Evolutionary conservation across 92 coral and sea anemone genomes (phyloP), one percentile per base, ranked within the genome.

Genomic region (Paramuricea clavata): DNA sequence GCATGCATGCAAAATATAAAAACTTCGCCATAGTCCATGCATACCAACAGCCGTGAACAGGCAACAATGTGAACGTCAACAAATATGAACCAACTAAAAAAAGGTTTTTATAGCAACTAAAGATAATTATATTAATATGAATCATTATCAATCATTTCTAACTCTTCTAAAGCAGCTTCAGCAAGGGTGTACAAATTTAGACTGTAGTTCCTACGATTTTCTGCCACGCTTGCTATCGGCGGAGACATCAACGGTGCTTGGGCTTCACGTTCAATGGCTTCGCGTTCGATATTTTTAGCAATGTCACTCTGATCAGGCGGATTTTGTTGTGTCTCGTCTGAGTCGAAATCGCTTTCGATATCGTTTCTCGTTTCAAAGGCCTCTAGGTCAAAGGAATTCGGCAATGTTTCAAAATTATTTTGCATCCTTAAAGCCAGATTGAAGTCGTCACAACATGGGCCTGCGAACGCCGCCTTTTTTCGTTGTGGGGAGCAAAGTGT

Each of bases 1-100:
- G 88, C 74, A 17, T 85, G 74, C 41, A 77, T 85, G 25, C 88
- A 71, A 82, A 43, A n/a, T n/a, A n/a, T n/a, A n/a, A n/a, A n/a
- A n/a, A n/a, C n/a, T n/a, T n/a, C n/a, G n/a, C n/a, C n/a, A n/a
- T n/a, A n/a, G n/a, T n/a, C n/a, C n/a, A n/a, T n/a, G n/a, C n/a
- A n/a, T n/a, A n/a, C n/a, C n/a, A n/a, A n/a, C n/a, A n/a, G n/a
- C n/a, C n/a, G n/a, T n/a, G n/a, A n/a, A n/a, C n/a, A n/a, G n/a
- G n/a, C n/a, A n/a, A n/a, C n/a, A n/a, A 54, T 13, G 25, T 54
- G 5, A 54, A 54, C 23, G 25, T 54, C 25, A 54, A 57, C 25
- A 57, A 57, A 57, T n/a, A n/a, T n/a, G n/a, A n/a, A n/a, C n/a
- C n/a, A n/a, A n/a, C n/a, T n/a, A n/a, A n/a, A n/a, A n/a, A n/a